A percentile compares a stretch with the other conserved stretches of the same genome.
Conservation (phyloP, 2,888 invertebrate species). For the Diogma glabrata region DNA sequence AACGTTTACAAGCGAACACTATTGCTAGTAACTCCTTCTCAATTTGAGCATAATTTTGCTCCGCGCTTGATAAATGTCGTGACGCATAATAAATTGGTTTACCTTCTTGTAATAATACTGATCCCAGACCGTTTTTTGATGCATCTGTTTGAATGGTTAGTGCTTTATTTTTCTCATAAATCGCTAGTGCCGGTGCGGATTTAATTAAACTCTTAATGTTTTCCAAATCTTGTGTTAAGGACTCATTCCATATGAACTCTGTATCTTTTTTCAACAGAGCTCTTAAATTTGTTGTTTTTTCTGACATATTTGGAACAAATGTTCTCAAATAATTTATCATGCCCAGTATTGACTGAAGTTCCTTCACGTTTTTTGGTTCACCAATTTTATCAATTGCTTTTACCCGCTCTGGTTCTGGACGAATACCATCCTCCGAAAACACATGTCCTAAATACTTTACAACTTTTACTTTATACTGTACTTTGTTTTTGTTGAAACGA, state of each 20-base stretch:
- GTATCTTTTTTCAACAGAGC: conserved; percentile 18
- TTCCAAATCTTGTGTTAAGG: background rate
- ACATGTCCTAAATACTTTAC: conserved; percentile 17
- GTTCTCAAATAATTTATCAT: conserved; percentile 20
- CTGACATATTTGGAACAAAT: conserved; percentile 19
- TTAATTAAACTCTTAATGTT: background rate
- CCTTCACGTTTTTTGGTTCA: conserved; percentile 17
- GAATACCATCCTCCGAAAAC: conserved; percentile 15
- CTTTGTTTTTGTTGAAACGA: conserved; percentile 14
- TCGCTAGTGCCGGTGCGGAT: background rate
- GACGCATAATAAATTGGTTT: conserved; percentile 20
- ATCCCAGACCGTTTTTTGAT: conserved; percentile 13
- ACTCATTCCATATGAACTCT: conserved; percentile 16
- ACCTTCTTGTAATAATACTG: conserved; percentile 11
- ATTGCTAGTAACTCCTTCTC: conserved; percentile 16
- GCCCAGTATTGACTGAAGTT: conserved; percentile 18
- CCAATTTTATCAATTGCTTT: conserved; percentile 15
- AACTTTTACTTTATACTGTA: conserved; percentile 13
- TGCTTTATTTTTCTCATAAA: conserved; percentile 13
- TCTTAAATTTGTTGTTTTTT: conserved; percentile 17
- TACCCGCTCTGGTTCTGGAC: conserved; percentile 12
- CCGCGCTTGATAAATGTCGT: conserved; percentile 20
- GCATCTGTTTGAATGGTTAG: conserved; percentile 16
- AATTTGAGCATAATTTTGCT: conserved; percentile 17
- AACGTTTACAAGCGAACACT: conserved; percentile 7